A percentile compares a stretch with the other conserved stretches of the same genome.
Evolutionary conservation across 2,113 vertebrate genomes (phyloP).

Genomic region (Planiliza haematocheilus): DNA sequence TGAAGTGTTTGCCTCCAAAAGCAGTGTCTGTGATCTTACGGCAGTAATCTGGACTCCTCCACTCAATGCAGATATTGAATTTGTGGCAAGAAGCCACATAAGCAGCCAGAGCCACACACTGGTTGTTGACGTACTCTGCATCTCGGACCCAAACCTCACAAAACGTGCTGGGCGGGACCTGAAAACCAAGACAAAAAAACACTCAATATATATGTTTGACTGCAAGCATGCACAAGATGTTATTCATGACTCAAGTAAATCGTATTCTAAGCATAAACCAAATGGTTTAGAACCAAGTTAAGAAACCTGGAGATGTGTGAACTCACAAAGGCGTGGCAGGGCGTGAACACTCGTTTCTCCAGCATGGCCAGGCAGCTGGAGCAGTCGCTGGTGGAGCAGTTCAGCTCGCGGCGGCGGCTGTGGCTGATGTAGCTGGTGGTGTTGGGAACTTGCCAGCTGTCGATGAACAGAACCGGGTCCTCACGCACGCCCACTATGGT

Average conservation of each 20-base stretch:
- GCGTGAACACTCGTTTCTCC: constrained; percentile 85
- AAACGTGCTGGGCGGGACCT: constrained; percentile 92
- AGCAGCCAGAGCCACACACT: constrained; percentile 91
- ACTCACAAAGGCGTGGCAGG: constrained; percentile 93
- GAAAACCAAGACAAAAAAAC: constrained; percentile 24
- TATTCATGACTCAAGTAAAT: too few species aligned
- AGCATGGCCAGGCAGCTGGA: constrained; percentile 92
- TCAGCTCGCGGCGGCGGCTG: constrained; percentile 88
- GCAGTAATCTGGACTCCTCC: constrained; percentile 92
- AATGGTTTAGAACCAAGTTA: background rate
- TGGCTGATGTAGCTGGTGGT: constrained; percentile 90
- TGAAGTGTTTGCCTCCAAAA: background rate
- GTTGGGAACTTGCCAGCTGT: constrained; percentile 95
- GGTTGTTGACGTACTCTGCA: constrained; percentile 89
- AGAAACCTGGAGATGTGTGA: background rate
- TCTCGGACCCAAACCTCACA: constrained; percentile 95
- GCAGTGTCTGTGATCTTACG: constrained; percentile 83
- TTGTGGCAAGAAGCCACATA: constrained; percentile 96
- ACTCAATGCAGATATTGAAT: constrained; percentile 95
- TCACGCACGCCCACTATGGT: constrained; percentile 81
- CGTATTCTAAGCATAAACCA: too few species aligned
- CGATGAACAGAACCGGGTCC: constrained; percentile 87
- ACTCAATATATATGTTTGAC: background rate
- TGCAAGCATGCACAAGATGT: too few species aligned
- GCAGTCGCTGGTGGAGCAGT: constrained; percentile 93